These are phyloP conservation scores for Eupithecia exiguata DNA, from an alignment of 2,888 invertebrate species.

Conservation along the genomic window DNA sequence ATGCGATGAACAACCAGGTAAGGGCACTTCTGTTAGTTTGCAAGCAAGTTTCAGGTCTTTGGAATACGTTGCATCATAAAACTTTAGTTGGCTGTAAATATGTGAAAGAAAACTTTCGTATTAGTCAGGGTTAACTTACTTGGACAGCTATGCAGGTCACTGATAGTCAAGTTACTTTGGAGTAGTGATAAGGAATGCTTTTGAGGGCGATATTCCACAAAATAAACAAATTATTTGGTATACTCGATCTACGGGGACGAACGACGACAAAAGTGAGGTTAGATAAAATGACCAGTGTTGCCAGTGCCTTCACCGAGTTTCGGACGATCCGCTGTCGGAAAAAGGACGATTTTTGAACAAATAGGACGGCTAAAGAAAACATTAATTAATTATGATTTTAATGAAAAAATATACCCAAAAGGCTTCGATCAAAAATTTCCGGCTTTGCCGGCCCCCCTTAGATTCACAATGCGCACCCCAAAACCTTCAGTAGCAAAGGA, in stretches of 20 bases:
- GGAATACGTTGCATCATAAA: neutral
- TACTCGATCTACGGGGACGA: neutral
- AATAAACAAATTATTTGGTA: constrained; percentile 8
- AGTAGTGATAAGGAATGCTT: constrained; percentile 1
- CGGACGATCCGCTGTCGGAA: no score
- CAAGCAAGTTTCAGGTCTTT: neutral
- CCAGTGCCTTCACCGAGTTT: no score
- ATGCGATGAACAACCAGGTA: neutral
- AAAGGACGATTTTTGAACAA: no score
- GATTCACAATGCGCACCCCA: no score
- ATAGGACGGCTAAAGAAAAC: no score
- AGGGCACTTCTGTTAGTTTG: neutral
- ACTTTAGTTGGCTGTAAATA: neutral
- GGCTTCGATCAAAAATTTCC: no score
- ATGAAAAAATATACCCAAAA: no score
- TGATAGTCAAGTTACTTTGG: neutral
- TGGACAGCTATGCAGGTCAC: constrained; percentile 1
- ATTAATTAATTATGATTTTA: no score
- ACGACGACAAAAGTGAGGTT: neutral
- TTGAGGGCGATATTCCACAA: neutral
- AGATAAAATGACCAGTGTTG: constrained; percentile 4
- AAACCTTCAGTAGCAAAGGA: no score
- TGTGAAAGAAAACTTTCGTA: neutral
- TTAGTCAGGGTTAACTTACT: constrained; percentile 7
- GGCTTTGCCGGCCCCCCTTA: no score